Base-by-base conservation (phyloP, 2,113 vertebrate genomes). In the Miniopterus natalensis region DNA sequence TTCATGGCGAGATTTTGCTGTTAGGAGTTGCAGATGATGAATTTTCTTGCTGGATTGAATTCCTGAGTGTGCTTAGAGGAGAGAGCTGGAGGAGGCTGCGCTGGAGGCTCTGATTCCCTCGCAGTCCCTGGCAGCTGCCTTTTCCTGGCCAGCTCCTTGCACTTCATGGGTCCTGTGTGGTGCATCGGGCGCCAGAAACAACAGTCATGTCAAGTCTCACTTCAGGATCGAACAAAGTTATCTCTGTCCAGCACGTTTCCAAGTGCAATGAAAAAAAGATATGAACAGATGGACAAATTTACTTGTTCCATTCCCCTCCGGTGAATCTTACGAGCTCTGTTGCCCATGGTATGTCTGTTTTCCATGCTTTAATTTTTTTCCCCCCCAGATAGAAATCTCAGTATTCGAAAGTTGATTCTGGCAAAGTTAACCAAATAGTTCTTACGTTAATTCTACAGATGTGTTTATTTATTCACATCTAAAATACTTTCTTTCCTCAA, bases 161-260 rank as follows among this genome's bases (percentile, higher is more conserved):
- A 57, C 91, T 84, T 96, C 57, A 2, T 15, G 13, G 84, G 87
- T 92, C 95, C 73, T 96, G 92, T 91, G 74, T 73, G 63, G 79
- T 63, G 90, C 7, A 7, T 15, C 61, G 13, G 49, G 77, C 40
- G 96, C 98, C 98, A 98, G 97, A 97, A 98, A 97, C 96, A 98
- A 97, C 91, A 97, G 59, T 96, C 65, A 84, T 84, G 91, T 98
- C 96, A 93, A 96, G 95, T 97, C 94, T 8, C 71, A 88, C 95
- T 97, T 96, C 59, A 75, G 90, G 79, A 93, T 3, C 88, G 97
- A 97, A 96, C 97, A 97, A 97, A 96, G 40, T 92, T 98, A 59
- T 98, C 95, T 96, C 90, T 95, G 90, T 97, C 90, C 92, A 95
- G 92, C 83, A 83, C 36, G 18, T 96, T 97, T 88, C 95, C 94